Evolutionary conservation across 2,888 invertebrate species (phyloP), one percentile per base, ranked within the genome.

Genomic region (Electrophaes corylata): DNA sequence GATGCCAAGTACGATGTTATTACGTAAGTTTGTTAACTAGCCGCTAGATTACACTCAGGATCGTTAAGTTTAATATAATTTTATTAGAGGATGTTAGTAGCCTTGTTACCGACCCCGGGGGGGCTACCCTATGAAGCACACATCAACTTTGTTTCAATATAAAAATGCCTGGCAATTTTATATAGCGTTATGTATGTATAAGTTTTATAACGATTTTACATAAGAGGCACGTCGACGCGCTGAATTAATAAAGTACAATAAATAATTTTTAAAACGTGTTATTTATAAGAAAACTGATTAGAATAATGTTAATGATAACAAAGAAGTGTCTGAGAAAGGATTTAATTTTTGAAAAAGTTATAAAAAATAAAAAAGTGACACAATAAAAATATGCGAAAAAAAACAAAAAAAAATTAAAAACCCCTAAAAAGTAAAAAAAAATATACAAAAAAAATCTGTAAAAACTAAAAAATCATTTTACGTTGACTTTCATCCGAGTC

Each of bases 131-230:
- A 45, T 5, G 16, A 35, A 54, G 44, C 58, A 51, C 57, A 49
- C 57, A 39, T 14, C 35, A 19, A 2, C 20, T 58, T 35, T 47
- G 56, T 52, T 62, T 49, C 26, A 18, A 40, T 57, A 44, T 54
- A 46, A 35, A 57, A 54, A 59, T 66, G 66, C 67, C 68, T 62
- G 67, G 64, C 61, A 53, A 57, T 59, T 65, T 61, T 67, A 57
- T 69, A 69, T 51, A 67, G 50, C 57, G 71, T 80, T 81, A 58
- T 60, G 59, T 59, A 61, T 81, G 73, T 84, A 79, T 88, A 88
- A 86, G 86, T 86, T 89, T 90, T 90, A 84, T 89, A 88, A 82
- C 76, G 74, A 80, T 85, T 88, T 88, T 89, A 86, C 83, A 84
- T 84, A 81, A 80, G 81, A 79, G 86, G 86, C 87, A 81, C 80